phyloP scores from a whole-genome alignment of 2,888 invertebrate species.

The Eupithecia subumbrata region DNA sequence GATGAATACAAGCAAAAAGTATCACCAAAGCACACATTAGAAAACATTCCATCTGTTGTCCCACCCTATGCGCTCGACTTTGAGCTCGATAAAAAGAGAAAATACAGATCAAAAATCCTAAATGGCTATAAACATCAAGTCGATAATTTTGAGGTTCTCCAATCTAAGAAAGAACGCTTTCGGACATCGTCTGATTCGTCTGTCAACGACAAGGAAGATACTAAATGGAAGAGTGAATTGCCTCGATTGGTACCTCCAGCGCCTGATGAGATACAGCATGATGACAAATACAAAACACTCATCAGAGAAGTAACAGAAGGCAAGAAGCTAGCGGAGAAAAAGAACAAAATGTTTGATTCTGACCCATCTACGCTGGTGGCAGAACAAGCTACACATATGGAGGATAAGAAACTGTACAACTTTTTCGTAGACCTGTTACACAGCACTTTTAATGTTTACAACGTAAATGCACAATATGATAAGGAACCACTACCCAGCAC shows the following conservation, averaged over 20 bases:
- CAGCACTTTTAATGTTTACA: constrained; percentile 60
- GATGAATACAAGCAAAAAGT: neutral
- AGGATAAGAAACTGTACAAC: constrained; percentile 60
- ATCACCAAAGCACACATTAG: constrained; percentile 10
- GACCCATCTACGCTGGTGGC: constrained; percentile 51
- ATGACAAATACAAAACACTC: constrained; percentile 28
- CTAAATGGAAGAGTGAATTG: constrained; percentile 35
- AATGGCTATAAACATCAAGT: constrained; percentile 45
- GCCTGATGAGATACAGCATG: constrained; percentile 16
- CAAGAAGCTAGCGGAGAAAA: constrained; percentile 39
- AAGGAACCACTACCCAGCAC: constrained; percentile 15
- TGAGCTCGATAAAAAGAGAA: constrained; percentile 33
- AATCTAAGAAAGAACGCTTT: constrained; percentile 55
- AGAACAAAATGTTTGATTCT: constrained; percentile 40
- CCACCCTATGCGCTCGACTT: neutral
- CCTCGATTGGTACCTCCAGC: constrained; percentile 36
- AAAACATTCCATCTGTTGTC: neutral
- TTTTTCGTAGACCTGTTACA: constrained; percentile 68
- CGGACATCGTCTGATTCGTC: constrained; percentile 60
- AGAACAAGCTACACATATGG: constrained; percentile 36
- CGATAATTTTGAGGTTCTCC: constrained; percentile 55
- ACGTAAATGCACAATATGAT: constrained; percentile 47
- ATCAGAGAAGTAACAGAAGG: constrained; percentile 40
- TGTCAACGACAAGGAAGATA: constrained; percentile 42
- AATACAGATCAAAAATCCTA: constrained; percentile 50